Evolutionary conservation across 2,113 vertebrate species (phyloP).

Genomic region (Limanda limanda): DNA sequence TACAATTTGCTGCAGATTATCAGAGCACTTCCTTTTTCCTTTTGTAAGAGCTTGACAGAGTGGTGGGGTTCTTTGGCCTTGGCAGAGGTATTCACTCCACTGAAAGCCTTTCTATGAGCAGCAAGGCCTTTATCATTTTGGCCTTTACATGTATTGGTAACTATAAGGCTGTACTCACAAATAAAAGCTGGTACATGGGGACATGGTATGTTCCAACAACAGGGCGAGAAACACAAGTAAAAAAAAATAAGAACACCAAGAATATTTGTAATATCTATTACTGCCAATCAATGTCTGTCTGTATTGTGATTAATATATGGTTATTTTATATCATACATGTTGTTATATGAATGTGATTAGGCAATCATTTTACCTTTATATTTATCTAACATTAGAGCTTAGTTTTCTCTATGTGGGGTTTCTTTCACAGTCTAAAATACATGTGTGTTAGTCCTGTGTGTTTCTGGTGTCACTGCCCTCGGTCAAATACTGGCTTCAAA

Average conservation of each 20-base stretch:
- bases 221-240: neutral
- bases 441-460: neutral
- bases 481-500: slow-evolving; percentile 6
- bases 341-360: no score
- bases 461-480: neutral
- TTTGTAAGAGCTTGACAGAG: neutral
- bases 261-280: neutral
- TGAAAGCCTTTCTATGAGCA: neutral
- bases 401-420: neutral
- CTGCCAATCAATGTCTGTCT: no score
- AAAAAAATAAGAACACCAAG: neutral
- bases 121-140: neutral
- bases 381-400: neutral
- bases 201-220: neutral
- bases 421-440: neutral
- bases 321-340: no score
- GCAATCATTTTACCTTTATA: no score
- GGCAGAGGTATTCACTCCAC: neutral
- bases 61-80: neutral
- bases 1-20: neutral
- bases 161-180: no score
- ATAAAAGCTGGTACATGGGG: no score
- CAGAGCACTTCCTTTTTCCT: neutral
- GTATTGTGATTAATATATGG: neutral
- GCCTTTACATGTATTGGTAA: neutral